Percentiles rank a stretch among this genome's conserved stretches.
These are phyloP conservation scores for Myiopsitta monachus DNA, from an alignment of 2,113 vertebrate species.

Conservation along the genomic window DNA sequence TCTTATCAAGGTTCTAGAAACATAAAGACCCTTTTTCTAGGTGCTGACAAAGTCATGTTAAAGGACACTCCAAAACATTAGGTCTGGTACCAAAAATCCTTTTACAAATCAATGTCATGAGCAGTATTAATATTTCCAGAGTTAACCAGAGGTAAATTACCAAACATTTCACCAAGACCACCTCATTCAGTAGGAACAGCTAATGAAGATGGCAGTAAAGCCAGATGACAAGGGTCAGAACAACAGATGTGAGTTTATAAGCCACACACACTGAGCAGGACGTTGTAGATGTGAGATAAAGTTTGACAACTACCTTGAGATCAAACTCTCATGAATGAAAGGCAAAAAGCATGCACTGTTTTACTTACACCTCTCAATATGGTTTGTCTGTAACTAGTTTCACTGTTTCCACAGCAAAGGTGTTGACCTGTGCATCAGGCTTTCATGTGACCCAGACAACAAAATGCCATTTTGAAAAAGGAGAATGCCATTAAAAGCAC, in stretches of 20 bases:
- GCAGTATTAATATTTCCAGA: background rate
- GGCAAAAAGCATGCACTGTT: background rate
- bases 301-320: background rate
- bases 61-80: background rate
- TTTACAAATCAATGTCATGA: background rate
- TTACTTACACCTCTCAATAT: background rate
- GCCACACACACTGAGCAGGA: background rate
- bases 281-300: no score
- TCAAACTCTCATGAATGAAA: background rate
- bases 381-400: background rate
- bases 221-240: background rate
- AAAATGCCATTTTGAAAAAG: slow-evolving; percentile 12
- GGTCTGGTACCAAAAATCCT: background rate
- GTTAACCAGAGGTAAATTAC: background rate
- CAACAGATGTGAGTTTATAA: background rate
- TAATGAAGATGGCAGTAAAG: background rate
- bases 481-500: slow-evolving; percentile 27
- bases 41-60: background rate
- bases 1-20: background rate
- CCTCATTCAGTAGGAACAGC: background rate
- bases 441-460: background rate
- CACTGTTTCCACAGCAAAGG: background rate
- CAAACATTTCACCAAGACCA: background rate
- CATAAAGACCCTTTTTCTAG: background rate
- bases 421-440: background rate